Percentiles rank a stretch among this genome's conserved stretches.
Evolutionary conservation across 2,797 vertebrate genomes (phyloP).

Genomic region (Potorous gilbertii): DNA sequence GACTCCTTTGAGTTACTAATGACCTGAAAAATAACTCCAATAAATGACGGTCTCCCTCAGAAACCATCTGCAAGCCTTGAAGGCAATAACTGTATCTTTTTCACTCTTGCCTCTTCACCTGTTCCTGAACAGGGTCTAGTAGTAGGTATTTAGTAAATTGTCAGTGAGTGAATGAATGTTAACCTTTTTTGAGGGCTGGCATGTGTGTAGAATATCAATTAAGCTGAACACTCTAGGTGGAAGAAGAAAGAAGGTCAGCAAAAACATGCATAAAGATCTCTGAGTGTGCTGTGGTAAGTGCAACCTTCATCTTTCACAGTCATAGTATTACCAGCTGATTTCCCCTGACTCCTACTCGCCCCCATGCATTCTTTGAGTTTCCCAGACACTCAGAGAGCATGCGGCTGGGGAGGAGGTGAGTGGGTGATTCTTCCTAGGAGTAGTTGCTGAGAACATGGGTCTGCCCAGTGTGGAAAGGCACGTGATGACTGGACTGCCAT

Average conservation of each 20-base stretch:
- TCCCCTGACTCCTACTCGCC: background rate
- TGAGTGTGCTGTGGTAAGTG: background rate
- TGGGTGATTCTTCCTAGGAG: background rate
- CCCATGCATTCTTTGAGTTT: background rate
- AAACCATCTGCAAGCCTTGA: background rate
- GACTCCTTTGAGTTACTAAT: background rate
- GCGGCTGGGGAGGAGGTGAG: background rate
- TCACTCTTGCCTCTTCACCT: background rate
- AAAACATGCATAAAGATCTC: background rate
- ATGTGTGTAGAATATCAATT: background rate
- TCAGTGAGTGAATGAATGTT: conserved; percentile 34
- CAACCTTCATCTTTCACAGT: background rate
- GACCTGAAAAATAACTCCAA: background rate
- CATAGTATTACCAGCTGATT: background rate
- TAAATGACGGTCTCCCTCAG: background rate
- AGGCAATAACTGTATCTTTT: background rate
- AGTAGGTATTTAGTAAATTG: conserved; percentile 30
- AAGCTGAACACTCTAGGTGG: background rate
- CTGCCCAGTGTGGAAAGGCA: background rate
- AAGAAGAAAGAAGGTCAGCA: conserved; percentile 4
- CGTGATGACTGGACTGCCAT: background rate
- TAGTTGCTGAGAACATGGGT: background rate
- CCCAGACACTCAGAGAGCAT: background rate
- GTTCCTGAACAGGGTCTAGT: conserved; percentile 3
- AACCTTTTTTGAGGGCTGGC: background rate